Evolutionary conservation across 2,888 invertebrate species (phyloP).

Genomic region (Melipona bicolor): DNA sequence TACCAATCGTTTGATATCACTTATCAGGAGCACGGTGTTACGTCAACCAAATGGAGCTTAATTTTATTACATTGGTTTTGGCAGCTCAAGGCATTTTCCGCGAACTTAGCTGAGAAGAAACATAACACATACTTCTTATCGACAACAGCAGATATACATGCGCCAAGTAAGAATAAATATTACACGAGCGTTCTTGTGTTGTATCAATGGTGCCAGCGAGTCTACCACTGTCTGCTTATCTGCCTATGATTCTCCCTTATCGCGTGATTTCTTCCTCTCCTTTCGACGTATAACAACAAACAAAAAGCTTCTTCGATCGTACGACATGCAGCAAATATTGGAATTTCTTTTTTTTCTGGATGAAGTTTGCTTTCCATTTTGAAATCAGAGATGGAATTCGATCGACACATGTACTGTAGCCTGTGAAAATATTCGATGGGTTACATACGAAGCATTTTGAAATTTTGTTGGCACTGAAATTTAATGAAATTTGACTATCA

Average conservation of each 20-base stretch:
- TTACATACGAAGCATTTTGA: background rate
- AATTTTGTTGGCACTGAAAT: background rate
- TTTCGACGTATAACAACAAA: background rate
- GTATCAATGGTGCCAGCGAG: constrained; percentile 63
- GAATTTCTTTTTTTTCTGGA: background rate
- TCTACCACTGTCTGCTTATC: constrained; percentile 56
- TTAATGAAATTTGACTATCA: background rate
- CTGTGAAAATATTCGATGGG: background rate
- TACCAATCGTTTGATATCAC: constrained; percentile 5
- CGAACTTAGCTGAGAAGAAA: background rate
- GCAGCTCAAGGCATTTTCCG: background rate
- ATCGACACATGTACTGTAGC: background rate
- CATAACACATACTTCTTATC: constrained; percentile 32
- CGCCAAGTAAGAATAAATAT: background rate
- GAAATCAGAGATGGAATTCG: background rate
- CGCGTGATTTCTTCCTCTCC: background rate
- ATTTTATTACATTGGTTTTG: constrained; percentile 4
- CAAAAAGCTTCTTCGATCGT: background rate
- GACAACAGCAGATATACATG: background rate
- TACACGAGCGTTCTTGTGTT: background rate
- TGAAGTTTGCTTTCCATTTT: background rate
- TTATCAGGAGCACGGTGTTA: constrained; percentile 38
- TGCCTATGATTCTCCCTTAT: constrained; percentile 6
- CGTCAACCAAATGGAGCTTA: background rate
- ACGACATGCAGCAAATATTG: background rate